These are phyloP conservation scores for Drosophila santomea DNA, from an alignment of 1,140 invertebrate genomes.

Conservation along the genomic window DNA sequence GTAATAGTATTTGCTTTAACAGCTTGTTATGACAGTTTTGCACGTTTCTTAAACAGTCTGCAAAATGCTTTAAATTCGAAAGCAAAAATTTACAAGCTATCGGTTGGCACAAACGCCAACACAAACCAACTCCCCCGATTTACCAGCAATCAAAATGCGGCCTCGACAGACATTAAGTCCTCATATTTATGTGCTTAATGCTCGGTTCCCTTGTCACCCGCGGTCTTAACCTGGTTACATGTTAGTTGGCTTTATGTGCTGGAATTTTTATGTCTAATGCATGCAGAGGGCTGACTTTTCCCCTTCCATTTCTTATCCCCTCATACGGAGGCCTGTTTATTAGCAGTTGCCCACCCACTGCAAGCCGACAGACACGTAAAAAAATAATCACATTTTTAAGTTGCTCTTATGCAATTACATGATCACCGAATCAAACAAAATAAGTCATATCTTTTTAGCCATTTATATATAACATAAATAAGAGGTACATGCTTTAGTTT, in stretches of 20 bases:
- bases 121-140: background rate
- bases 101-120: conserved; percentile 21
- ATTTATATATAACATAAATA: no score
- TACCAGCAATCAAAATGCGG: background rate
- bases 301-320: conserved; percentile 2
- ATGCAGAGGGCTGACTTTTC: conserved; percentile 28
- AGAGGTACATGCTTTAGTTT: no score
- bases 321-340: conserved; percentile 60
- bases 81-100: conserved; percentile 32
- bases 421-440: no score
- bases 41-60: conserved; percentile 17
- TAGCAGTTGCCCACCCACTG: conserved; percentile 58
- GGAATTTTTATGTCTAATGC: conserved; percentile 74
- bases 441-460: no score
- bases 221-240: conserved; percentile 44
- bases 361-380: conserved; percentile 1
- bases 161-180: conserved; percentile 39
- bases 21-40: conserved; percentile 30
- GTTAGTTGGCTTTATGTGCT: conserved; percentile 66
- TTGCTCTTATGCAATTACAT: background rate
- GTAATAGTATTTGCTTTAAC: background rate
- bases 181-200: conserved; percentile 63
- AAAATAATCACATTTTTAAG: background rate
- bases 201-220: conserved; percentile 29
- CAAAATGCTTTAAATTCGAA: conserved; percentile 24